Conservation (phyloP, 2,888 invertebrate species). For the Mimachlamys varia region DNA sequence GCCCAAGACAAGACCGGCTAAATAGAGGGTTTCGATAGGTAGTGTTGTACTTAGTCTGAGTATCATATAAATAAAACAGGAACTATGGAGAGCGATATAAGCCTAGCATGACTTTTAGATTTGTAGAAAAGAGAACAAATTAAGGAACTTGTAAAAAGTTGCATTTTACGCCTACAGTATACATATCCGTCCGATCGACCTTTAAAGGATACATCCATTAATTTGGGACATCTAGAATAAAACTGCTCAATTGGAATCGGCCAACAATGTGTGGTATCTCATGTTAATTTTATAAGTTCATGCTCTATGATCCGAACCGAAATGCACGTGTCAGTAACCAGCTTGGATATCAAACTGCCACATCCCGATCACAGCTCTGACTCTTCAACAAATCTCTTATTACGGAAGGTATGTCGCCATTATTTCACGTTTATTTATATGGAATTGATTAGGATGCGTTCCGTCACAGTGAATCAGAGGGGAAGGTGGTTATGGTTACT, state of each 20-base stretch:
- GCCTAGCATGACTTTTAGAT: background rate
- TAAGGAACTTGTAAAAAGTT: too few relatives aligned
- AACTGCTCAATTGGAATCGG: background rate
- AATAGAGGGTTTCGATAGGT: too few relatives aligned
- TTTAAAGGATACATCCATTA: background rate
- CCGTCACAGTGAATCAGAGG: background rate
- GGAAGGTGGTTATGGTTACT: background rate
- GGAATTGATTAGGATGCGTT: background rate
- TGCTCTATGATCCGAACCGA: slow-evolving; percentile 2
- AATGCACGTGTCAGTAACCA: background rate
- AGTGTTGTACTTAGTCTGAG: too few relatives aligned
- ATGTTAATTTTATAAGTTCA: background rate
- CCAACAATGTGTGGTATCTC: background rate
- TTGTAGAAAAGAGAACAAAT: background rate
- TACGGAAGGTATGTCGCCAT: background rate
- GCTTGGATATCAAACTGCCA: background rate
- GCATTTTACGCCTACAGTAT: background rate
- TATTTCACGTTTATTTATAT: background rate
- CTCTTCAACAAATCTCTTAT: background rate
- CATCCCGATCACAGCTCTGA: background rate
- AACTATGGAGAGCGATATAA: too few relatives aligned
- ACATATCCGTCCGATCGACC: background rate
- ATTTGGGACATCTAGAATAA: background rate
- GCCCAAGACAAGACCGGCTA: too few relatives aligned
- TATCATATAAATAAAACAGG: too few relatives aligned